Evolutionary conservation across 2,113 vertebrate genomes (phyloP).

Genomic region (Tragelaphus imberbis): DNA sequence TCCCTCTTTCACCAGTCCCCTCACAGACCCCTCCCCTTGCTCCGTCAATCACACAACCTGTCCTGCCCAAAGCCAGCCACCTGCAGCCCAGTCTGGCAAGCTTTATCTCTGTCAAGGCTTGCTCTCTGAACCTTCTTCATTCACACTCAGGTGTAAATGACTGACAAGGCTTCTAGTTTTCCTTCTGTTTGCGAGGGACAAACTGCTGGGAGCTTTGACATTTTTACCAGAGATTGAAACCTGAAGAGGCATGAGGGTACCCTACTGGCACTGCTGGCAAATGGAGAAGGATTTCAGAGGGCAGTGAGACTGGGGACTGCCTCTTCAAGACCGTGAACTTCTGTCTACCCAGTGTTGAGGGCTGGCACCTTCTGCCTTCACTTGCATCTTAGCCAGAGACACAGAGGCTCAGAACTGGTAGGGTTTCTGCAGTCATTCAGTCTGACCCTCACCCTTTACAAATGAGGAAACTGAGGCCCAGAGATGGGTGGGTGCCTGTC

Average conservation of each 20-base stretch:
- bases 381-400: neutral
- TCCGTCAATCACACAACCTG: neutral
- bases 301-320: neutral
- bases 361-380: neutral
- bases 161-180: constrained; percentile 32
- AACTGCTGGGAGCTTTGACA: neutral
- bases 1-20: neutral
- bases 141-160: constrained; percentile 25
- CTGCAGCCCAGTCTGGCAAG: neutral
- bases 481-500: neutral
- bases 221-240: constrained; percentile 22
- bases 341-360: neutral
- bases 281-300: neutral
- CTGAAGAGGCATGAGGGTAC: neutral
- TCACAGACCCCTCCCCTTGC: neutral
- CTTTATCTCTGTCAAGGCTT: neutral
- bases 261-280: neutral
- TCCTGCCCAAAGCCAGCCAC: neutral
- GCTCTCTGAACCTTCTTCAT: neutral
- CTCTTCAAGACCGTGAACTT: neutral
- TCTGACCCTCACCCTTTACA: neutral
- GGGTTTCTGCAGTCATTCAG: neutral
- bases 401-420: neutral
- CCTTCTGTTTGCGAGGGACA: neutral
- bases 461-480: constrained; percentile 39